A percentile compares a stretch with the other conserved stretches of the same genome.
Evolutionary conservation across 1,140 invertebrate genomes (phyloP).

Genomic region (Procambarus clarkii): DNA sequence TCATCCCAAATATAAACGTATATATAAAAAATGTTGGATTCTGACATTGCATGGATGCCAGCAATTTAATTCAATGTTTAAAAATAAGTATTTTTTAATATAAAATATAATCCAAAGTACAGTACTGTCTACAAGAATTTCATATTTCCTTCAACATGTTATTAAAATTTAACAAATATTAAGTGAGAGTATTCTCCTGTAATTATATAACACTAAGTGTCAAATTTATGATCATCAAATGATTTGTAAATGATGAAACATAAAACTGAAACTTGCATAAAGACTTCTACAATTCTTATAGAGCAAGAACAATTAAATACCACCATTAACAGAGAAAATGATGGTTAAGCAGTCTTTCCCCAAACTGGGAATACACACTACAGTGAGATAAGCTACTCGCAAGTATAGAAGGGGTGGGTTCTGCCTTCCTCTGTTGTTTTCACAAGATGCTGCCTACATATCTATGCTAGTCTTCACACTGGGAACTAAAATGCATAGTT

Average conservation of each 20-base stretch:
- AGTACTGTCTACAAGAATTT: conserved; percentile 21
- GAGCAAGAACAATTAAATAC: conserved; percentile 61
- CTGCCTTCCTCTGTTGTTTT: neutral
- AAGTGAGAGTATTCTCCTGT: neutral
- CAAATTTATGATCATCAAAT: conserved; percentile 19
- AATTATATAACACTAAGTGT: conserved; percentile 18
- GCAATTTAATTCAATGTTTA: neutral
- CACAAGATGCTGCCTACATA: neutral
- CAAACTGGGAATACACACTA: conserved; percentile 58
- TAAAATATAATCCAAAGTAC: conserved; percentile 48
- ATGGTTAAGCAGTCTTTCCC: conserved; percentile 55
- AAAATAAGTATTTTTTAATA: conserved; percentile 30
- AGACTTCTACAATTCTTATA: conserved; percentile 46
- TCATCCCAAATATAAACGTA: conserved; percentile 20
- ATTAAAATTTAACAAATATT: conserved; percentile 35
- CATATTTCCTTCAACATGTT: conserved; percentile 16
- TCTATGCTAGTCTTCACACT: conserved; percentile 13
- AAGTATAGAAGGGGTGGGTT: conserved; percentile 56
- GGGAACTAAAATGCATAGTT: conserved; percentile 5
- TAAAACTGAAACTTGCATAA: conserved; percentile 27
- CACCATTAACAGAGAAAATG: conserved; percentile 46
- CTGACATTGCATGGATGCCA: conserved; percentile 28
- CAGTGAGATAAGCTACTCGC: conserved; percentile 60
- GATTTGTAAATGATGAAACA: conserved; percentile 1
- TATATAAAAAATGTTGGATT: conserved; percentile 40